Base-by-base conservation (phyloP, 2,113 vertebrate genomes). In the Eulemur rufifrons region DNA sequence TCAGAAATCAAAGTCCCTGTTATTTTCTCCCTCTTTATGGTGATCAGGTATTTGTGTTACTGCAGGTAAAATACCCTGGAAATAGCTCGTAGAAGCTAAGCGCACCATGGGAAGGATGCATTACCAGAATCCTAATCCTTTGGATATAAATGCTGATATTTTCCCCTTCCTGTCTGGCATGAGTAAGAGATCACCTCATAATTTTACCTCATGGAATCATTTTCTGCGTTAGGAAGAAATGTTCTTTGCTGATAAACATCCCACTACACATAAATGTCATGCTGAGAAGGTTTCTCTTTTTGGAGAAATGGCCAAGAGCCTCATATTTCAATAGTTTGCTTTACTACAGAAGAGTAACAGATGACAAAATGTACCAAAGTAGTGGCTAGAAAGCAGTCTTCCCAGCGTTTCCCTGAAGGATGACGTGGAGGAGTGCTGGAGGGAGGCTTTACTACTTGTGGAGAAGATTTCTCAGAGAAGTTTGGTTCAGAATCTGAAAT, bases 191-290 rank as follows among this genome's bases (percentile, higher is more conserved):
- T 86, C 45, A 63, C 18, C 77, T 93, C 77, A 42, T 89, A 68
- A 95, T 94, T 96, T 92, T 89, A 86, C 85, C 45, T 78, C 64
- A 34, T 71, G 23, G 80, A 86, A 27, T 93, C 63, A 85, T 96
- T 96, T 86, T 86, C 59, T 82, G 52, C 85, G 92, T 96, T 87
- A 89, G 59, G 77, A 89, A 96, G 88, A 92, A 84, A 80, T 93
- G 61, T 54, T 95, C 25, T 94, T 96, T 96, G 82, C 74, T 61
- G 89, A 82, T 68, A 94, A 91, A 87, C 39, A 81, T 80, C 63
- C 50, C 77, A 64, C 82, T 63, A 54, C 73, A 76, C 68, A 76
- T 61, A 93, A 96, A 89, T 91, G 86, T 76, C 86, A 80, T 59
- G 81, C 45, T 93, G 69, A n/a, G 78, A 84, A 94, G 83, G 52